Evolutionary conservation across 2,113 vertebrate species (phyloP).

Genomic region (Phalacrocorax carbo): DNA sequence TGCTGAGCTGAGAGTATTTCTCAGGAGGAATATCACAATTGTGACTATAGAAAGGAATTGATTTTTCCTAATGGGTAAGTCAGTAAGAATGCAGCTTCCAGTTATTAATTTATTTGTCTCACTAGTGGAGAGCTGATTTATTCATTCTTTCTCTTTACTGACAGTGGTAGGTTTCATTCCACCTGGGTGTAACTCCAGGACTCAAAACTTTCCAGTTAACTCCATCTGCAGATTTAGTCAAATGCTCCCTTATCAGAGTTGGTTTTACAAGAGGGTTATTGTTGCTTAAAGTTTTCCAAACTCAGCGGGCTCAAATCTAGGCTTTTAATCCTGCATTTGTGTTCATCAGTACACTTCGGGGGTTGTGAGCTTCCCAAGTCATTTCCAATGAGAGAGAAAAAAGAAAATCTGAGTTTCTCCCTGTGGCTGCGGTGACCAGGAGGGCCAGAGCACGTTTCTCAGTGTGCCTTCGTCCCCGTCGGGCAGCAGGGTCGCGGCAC

Average conservation of each 20-base stretch:
- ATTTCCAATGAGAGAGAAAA: not conserved
- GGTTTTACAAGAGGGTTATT: not conserved
- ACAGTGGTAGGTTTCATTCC: conserved; percentile 11
- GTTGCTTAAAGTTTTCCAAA: not conserved
- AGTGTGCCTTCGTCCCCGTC: accelerated
- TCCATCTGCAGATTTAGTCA: not conserved
- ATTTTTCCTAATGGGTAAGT: not conserved
- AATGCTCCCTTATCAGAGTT: not conserved
- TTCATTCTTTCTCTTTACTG: conserved; percentile 10
- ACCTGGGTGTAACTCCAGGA: not conserved
- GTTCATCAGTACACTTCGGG: not conserved
- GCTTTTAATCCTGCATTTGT: not conserved
- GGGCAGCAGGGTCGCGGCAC: not conserved
- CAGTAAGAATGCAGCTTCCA: not conserved
- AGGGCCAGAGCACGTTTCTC: not conserved
- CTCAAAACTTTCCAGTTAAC: not conserved
- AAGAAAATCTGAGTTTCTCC: not conserved
- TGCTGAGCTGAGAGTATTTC: not conserved
- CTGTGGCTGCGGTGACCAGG: not conserved
- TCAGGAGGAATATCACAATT: conserved; percentile 3
- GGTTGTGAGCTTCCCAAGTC: not conserved
- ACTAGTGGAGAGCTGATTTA: conserved; percentile 29
- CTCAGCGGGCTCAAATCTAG: not conserved
- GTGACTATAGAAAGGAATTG: not conserved
- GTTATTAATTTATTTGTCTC: conserved; percentile 22